A percentile compares a stretch with the other conserved stretches of the same genome.
Conservation (phyloP, 2,113 vertebrate species). For the Phainopepla nitens region DNA sequence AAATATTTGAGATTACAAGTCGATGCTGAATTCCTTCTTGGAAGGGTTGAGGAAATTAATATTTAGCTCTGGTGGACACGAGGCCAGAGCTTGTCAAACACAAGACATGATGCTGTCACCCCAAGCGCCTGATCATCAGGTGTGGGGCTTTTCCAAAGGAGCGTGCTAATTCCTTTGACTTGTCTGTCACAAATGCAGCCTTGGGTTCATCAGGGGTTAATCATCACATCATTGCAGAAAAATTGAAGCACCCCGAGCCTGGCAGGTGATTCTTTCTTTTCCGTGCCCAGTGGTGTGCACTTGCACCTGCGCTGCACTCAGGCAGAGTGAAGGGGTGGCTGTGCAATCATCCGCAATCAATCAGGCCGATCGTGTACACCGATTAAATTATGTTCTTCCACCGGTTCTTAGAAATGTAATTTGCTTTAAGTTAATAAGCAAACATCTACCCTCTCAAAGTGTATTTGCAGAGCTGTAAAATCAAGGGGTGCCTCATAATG, state of each 20-base stretch:
- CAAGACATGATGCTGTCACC: neutral
- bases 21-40: neutral
- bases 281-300: neutral
- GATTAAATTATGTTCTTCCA: conserved; percentile 7
- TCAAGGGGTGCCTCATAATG: neutral
- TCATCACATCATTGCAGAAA: neutral
- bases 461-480: neutral
- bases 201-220: neutral
- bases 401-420: conserved; percentile 3
- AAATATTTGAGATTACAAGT: conserved; percentile 45
- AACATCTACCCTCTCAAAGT: neutral
- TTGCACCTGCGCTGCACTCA: neutral
- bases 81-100: neutral
- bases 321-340: neutral
- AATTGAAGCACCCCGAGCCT: neutral
- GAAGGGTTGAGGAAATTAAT: neutral
- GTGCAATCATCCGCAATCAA: neutral
- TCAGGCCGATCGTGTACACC: neutral
- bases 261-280: neutral
- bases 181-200: neutral
- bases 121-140: neutral
- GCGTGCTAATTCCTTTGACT: accelerated
- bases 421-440: conserved; percentile 27
- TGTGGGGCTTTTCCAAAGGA: neutral
- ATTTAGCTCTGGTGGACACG: neutral